These are phyloP conservation scores for Automeris io DNA, from an alignment of 2,888 invertebrate species.

Conservation along the genomic window DNA sequence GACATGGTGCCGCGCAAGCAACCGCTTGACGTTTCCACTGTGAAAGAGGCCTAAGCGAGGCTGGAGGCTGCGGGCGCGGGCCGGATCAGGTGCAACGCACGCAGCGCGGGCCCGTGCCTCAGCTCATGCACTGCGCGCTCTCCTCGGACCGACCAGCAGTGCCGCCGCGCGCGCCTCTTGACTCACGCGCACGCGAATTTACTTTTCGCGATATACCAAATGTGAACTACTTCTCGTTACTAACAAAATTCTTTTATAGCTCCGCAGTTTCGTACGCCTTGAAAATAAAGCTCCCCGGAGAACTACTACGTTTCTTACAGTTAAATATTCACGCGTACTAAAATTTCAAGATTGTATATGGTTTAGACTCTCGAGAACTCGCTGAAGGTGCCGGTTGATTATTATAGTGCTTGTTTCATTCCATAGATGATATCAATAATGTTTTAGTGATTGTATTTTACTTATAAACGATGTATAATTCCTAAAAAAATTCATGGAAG, in stretches of 20 bases:
- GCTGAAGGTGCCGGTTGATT: conserved; percentile 33
- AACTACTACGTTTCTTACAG: conserved; percentile 19
- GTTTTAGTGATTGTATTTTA: too few relatives aligned
- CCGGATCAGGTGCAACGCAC: conserved; percentile 62
- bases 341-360: conserved; percentile 31
- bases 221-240: conserved; percentile 36
- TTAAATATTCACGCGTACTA: conserved; percentile 29
- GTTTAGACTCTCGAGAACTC: conserved; percentile 32
- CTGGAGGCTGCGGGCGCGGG: conserved; percentile 39
- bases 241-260: conserved; percentile 44
- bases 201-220: conserved; percentile 45
- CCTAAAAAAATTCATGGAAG: too few relatives aligned
- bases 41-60: conserved; percentile 20
- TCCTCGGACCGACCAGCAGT: conserved; percentile 36
- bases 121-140: conserved; percentile 16
- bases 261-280: conserved; percentile 32
- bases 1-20: too few relatives aligned
- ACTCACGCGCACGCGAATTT: conserved; percentile 65
- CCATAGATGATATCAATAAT: too few relatives aligned
- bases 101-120: conserved; percentile 26
- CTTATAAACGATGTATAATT: too few relatives aligned
- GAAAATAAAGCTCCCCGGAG: conserved; percentile 44
- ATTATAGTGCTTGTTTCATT: conserved; percentile 14
- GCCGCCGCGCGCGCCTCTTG: conserved; percentile 61
- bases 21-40: too few relatives aligned